Percentiles rank a stretch among this genome's conserved stretches.
These are phyloP conservation scores for Eupithecia insigniata DNA, from an alignment of 2,888 invertebrate species.

Conservation along the genomic window DNA sequence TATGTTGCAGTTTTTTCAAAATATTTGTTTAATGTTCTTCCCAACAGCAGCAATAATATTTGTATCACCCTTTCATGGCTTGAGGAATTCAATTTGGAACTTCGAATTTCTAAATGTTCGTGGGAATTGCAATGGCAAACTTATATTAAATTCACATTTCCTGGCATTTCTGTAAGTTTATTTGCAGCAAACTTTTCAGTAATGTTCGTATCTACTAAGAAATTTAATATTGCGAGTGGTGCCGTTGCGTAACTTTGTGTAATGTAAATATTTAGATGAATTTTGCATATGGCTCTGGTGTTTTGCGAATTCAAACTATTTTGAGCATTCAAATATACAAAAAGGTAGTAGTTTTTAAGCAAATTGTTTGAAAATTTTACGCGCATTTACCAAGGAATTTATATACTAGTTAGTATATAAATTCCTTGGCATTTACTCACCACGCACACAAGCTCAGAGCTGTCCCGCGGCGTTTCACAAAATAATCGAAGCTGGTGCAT, in stretches of 20 bases:
- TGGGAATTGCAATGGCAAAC: slow-evolving; percentile 36
- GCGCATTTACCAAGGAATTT: no score
- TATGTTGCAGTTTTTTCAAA: background rate
- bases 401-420: no score
- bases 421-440: no score
- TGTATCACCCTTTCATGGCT: slow-evolving; percentile 44
- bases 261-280: slow-evolving; percentile 29
- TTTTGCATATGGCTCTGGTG: background rate
- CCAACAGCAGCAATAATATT: slow-evolving; percentile 40
- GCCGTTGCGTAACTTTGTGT: slow-evolving; percentile 26
- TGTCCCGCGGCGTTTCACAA: no score
- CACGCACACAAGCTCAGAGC: no score
- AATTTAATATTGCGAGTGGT: slow-evolving; percentile 27
- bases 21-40: background rate
- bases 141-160: slow-evolving; percentile 43
- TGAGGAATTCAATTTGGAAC: slow-evolving; percentile 51
- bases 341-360: background rate
- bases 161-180: slow-evolving; percentile 37
- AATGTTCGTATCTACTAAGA: slow-evolving; percentile 25
- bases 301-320: slow-evolving; percentile 1
- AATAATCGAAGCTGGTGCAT: no score
- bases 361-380: background rate
- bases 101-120: slow-evolving; percentile 46
- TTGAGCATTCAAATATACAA: background rate
- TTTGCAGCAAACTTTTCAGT: slow-evolving; percentile 28